Conservation (phyloP, 2,113 vertebrate species). For the Microcebus jonahi region DNA sequence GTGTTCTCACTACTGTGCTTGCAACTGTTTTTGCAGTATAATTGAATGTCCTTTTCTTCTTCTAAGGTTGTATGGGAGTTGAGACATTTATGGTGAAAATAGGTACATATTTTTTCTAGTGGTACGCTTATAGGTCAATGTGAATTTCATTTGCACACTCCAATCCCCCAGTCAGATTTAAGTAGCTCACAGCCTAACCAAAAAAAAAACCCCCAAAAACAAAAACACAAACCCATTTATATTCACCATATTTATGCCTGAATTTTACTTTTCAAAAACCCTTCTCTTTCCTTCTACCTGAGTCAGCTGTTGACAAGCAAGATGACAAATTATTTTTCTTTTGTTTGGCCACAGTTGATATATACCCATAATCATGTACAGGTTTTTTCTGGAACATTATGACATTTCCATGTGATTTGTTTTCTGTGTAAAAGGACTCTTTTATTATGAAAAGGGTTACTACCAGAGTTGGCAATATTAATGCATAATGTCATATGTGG, state of each 20-base stretch:
- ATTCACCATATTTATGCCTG: not conserved
- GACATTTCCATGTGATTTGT: conserved; percentile 65
- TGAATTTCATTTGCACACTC: conserved; percentile 13
- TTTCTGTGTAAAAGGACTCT: conserved; percentile 58
- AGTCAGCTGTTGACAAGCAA: not conserved
- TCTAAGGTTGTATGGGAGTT: not conserved
- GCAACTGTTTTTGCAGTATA: not conserved
- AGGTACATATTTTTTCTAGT: not conserved
- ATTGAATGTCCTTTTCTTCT: not conserved
- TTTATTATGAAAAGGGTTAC: conserved; percentile 59
- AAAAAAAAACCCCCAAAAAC: not conserved
- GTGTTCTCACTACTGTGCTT: not conserved
- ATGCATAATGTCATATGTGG: conserved; percentile 43
- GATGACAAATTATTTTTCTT: conserved; percentile 60
- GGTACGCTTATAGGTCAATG: conserved; percentile 26
- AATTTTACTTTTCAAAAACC: conserved; percentile 10
- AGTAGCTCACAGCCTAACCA: not conserved
- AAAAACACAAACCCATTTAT: not conserved
- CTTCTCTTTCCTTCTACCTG: conserved; percentile 27
- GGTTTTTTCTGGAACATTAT: not conserved
- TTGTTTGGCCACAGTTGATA: conserved; percentile 60
- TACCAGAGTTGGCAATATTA: conserved; percentile 53
- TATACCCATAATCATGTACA: conserved; percentile 53
- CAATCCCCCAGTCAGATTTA: conserved; percentile 16
- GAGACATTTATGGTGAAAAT: conserved; percentile 24